Conservation (phyloP, 1,140 invertebrate species). For the Calosoma granatense region DNA sequence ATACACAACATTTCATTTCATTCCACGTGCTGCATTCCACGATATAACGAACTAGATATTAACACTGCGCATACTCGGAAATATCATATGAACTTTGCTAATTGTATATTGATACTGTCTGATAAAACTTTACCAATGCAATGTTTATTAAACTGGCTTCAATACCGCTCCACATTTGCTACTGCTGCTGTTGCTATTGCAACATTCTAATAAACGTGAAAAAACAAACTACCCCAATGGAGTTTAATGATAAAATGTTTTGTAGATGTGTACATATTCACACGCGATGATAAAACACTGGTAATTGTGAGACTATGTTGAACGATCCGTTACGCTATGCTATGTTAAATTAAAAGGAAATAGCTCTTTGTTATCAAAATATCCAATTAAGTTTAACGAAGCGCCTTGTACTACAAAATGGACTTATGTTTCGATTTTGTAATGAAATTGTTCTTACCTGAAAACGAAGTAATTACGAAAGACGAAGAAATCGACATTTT, state of each 20-base stretch:
- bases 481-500: constrained; percentile 7
- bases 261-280: no score
- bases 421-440: background rate
- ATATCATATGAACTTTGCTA: constrained; percentile 3
- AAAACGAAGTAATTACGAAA: background rate
- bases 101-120: background rate
- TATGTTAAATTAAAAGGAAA: background rate
- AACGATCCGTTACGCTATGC: background rate
- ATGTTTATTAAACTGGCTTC: no score
- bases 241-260: no score
- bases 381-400: constrained; percentile 3
- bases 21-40: background rate
- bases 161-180: no score
- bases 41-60: constrained; percentile 3
- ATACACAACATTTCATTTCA: constrained; percentile 4
- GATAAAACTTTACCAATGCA: background rate
- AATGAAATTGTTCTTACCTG: background rate
- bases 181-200: background rate
- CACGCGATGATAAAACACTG: no score
- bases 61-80: background rate
- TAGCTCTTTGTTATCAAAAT: background rate
- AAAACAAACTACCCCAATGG: no score
- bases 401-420: background rate
- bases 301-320: no score
- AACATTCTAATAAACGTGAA: no score